Evolutionary conservation across 2,888 invertebrate genomes (phyloP), one percentile per base, ranked within the genome.

Genomic region (Agrotis clavis): DNA sequence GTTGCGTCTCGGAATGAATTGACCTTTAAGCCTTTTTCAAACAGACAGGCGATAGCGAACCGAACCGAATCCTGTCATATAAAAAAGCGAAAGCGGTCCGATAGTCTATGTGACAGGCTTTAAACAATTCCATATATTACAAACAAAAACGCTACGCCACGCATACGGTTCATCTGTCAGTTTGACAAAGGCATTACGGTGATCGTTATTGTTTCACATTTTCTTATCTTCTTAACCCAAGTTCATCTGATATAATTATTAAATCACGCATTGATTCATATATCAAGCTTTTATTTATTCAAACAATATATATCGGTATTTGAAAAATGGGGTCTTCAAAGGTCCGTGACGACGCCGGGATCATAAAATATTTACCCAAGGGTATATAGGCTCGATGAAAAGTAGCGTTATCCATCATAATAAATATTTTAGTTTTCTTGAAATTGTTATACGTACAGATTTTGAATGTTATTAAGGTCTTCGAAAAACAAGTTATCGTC

Each of bases 311-410:
- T 85, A 77, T 79, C 66, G 50, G 63, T 61, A 73, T 77, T 68
- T 79, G 77, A 81, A 81, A 84, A 86, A 76, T 71, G 65, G 74
- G 73, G 57, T 70, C 72, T 86, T 76, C 66, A 67, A 77, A 67
- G 72, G 66, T 57, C 60, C 60, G 47, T 84, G 84, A 82, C 82
- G 74, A 82, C 81, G 79, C 61, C 25, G 45, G 21, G 16, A 57
- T 73, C 62, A 84, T 85, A 79, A 84, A 86, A 84, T 86, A 86
- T 85, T 81, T 60, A 82, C 65, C 18, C 45, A 71, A 76, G 81
- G 85, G 75, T 79, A 74, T 79, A 69, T 77, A 73, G 67, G 71
- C 35, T 16, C 60, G 70, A 70, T 73, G 73, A 73, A 84, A 84
- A 76, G 76, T 79, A 75, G 48, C 77, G 63, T 73, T 79, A 85